Conservation (phyloP, 1,140 invertebrate species). For the Saccostrea glomerata region DNA sequence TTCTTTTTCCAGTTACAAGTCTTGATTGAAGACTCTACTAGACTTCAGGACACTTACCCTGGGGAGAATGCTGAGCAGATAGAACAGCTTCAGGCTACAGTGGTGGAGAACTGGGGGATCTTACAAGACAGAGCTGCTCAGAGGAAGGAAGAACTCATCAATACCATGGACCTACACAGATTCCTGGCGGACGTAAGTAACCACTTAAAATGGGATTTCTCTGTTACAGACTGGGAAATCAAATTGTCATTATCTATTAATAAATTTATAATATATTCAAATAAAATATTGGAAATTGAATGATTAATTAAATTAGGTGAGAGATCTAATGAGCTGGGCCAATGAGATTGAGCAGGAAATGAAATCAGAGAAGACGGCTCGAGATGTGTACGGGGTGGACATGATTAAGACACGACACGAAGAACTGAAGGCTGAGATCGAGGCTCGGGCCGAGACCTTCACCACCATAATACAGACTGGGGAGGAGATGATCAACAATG, state of each 20-base stretch:
- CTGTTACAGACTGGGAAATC: too few species aligned
- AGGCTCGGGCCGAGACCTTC: constrained; percentile 94
- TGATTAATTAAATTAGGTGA: constrained; percentile 81
- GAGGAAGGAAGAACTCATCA: constrained; percentile 89
- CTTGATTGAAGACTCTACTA: constrained; percentile 93
- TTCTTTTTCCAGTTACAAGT: constrained; percentile 81
- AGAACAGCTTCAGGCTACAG: constrained; percentile 88
- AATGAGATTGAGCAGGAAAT: constrained; percentile 89
- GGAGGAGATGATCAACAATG: constrained; percentile 86
- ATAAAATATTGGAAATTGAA: too few species aligned
- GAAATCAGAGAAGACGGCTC: constrained; percentile 88
- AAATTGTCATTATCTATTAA: too few species aligned
- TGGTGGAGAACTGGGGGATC: constrained; percentile 92
- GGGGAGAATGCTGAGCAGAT: constrained; percentile 95
- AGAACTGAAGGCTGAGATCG: constrained; percentile 94
- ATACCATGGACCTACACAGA: constrained; percentile 92
- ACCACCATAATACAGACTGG: constrained; percentile 88
- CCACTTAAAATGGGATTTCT: background rate
- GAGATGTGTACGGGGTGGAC: constrained; percentile 94
- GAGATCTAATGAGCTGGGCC: constrained; percentile 94
- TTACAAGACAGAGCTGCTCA: constrained; percentile 90
- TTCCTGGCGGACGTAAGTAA: constrained; percentile 86
- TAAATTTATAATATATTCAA: too few species aligned
- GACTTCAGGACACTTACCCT: constrained; percentile 93
- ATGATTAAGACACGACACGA: constrained; percentile 91